Evolutionary conservation across 1,140 invertebrate species (phyloP), one percentile per base, ranked within the genome.

Genomic region (Drosophila pandora): DNA sequence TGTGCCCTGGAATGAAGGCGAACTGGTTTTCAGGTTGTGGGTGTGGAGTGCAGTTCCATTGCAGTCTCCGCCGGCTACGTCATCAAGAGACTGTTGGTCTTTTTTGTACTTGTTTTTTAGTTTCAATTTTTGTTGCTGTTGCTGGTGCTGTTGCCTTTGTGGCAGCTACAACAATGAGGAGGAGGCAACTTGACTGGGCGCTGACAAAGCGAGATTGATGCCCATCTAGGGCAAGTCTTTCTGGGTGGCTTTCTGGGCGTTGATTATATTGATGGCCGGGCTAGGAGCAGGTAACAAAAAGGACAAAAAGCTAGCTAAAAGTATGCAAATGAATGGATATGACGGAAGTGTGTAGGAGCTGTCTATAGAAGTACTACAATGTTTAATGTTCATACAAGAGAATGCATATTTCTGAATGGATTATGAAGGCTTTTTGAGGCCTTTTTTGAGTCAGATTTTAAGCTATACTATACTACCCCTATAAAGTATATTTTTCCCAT

Each of bases 171-270:
- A 85, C 81, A 85, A 87, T 83, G 77, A 67, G 60, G 62, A 68
- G 76, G 62, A 68, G 76, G 59, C 79, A 79, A 79, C 69, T 85
- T 88, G 81, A 87, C 78, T 78, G 59, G 67, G 61, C 78, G 83
- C 70, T 88, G 83, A 88, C 83, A 82, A 88, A 81, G 59, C 69
- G 65, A 78, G 82, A 85, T 85, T 85, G 81, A 85, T 85, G 81
- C 64, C 74, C 71, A 75, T 58, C 70, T 75, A 58, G 71, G 72
- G 73, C 73, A 76, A 48, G 71, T 57, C 72, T 57, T 68, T 57
- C 72, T 57, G 60, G 67, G 67, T 68, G 47, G 50, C 39, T 32
- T 63, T 50, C 52, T 64, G 60, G 72, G 54, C 79, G 73, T 68
- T 68, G 81, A 76, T 80, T 79, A 58, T 67, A 55, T 54, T 59